Conservation (phyloP, 2,888 invertebrate genomes). For the Cerastis leucographa region DNA sequence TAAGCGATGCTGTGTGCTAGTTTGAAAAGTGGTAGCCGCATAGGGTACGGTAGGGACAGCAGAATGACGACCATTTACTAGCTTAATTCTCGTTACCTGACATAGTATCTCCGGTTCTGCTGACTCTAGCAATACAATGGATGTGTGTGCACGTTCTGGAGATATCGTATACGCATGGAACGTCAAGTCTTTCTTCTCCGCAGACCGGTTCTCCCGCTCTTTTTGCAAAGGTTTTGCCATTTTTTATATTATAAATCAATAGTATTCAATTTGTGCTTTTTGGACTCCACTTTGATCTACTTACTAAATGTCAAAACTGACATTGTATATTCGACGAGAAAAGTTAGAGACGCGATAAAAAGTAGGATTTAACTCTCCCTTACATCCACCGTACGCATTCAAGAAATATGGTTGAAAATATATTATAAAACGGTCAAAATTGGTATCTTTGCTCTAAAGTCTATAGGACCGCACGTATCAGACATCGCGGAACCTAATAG, state of each 20-base stretch:
- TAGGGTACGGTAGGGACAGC: too few relatives aligned
- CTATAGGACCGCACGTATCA: not conserved
- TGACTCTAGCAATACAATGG: conserved; percentile 85
- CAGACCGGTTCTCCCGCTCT: conserved; percentile 85
- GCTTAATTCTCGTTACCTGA: conserved; percentile 75
- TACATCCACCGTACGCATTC: not conserved
- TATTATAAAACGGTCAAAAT: not conserved
- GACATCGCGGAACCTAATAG: not conserved
- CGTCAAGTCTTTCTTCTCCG: conserved; percentile 84
- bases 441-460: not conserved
- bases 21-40: too few relatives aligned
- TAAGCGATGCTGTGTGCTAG: not conserved
- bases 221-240: conserved; percentile 86
- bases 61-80: not conserved
- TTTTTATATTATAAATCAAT: conserved; percentile 25
- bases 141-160: conserved; percentile 86
- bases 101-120: conserved; percentile 86
- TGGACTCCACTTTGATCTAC: not conserved
- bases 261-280: not conserved
- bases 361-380: not conserved
- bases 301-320: conserved; percentile 10
- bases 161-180: conserved; percentile 85
- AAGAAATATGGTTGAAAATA: not conserved
- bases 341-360: not conserved
- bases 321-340: not conserved